Evolutionary conservation across 2,888 invertebrate genomes (phyloP).

Genomic region (Macrosiphum euphorbiae): DNA sequence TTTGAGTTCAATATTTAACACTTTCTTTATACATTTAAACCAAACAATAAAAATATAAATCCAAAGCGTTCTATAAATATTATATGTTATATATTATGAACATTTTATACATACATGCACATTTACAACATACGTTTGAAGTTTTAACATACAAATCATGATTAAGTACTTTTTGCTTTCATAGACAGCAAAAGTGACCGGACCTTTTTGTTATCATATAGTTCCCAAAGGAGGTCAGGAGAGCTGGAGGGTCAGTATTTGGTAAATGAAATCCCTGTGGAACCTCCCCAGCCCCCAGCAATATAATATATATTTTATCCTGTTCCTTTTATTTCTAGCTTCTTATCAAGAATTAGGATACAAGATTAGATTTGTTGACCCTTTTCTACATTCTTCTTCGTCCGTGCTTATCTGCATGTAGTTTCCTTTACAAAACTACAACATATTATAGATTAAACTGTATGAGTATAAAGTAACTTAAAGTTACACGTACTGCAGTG

Average conservation of each 20-base stretch:
- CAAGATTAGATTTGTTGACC: constrained; percentile 11
- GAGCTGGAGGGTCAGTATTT: constrained; percentile 38
- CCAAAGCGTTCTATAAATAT: not conserved
- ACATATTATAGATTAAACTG: not conserved
- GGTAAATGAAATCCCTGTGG: constrained; percentile 55
- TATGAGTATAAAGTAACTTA: not conserved
- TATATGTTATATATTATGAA: not conserved
- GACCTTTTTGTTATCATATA: constrained; percentile 59
- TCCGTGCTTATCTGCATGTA: not conserved
- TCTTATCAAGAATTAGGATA: constrained; percentile 44
- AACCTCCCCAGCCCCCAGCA: constrained; percentile 1
- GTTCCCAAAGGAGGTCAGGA: not conserved
- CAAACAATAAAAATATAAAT: not conserved
- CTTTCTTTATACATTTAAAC: not conserved
- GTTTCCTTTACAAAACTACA: not conserved
- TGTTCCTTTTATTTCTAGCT: constrained; percentile 11
- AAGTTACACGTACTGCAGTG: not conserved
- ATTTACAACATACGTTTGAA: constrained; percentile 46
- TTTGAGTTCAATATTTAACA: not conserved
- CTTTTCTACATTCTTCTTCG: not conserved
- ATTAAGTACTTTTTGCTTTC: constrained; percentile 59
- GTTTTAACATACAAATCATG: constrained; percentile 49
- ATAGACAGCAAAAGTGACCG: constrained; percentile 34
- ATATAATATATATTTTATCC: constrained; percentile 14
- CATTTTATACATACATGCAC: not conserved